A percentile compares a stretch with the other conserved stretches of the same genome.
Conservation (phyloP, 2,797 vertebrate genomes). For the Chrosomus eos region DNA sequence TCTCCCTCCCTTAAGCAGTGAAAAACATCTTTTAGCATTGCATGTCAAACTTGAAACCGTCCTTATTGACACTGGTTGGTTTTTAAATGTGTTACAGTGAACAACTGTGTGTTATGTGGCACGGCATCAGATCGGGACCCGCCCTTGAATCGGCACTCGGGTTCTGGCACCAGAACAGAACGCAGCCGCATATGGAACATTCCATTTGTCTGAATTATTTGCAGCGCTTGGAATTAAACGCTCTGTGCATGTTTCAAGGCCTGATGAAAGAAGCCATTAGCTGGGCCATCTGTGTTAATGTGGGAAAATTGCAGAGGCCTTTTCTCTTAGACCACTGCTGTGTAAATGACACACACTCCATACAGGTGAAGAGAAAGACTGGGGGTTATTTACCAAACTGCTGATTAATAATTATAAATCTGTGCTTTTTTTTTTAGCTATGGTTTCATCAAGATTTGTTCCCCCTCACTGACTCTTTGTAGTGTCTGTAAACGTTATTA, state of each 20-base stretch:
- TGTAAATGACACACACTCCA: constrained; percentile 15
- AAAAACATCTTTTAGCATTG: not conserved
- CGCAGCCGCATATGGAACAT: constrained; percentile 49
- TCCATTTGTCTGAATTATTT: constrained; percentile 50
- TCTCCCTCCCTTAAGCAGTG: not conserved
- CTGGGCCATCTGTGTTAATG: constrained; percentile 37
- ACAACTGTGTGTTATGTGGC: constrained; percentile 42
- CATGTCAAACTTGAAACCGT: not conserved
- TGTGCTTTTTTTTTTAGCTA: constrained; percentile 34
- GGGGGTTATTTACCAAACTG: constrained; percentile 49
- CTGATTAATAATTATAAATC: constrained; percentile 51
- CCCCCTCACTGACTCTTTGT: not conserved
- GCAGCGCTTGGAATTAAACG: constrained; percentile 35
- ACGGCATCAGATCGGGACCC: constrained; percentile 13
- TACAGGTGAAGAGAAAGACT: constrained; percentile 28
- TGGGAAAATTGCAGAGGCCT: constrained; percentile 27
- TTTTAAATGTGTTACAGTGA: constrained; percentile 29
- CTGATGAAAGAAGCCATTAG: constrained; percentile 25
- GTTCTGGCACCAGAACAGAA: constrained; percentile 29
- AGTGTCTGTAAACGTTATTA: not conserved
- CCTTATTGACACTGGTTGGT: not conserved
- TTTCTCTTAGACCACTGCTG: constrained; percentile 36
- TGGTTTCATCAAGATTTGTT: constrained; percentile 34
- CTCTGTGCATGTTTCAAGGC: constrained; percentile 29
- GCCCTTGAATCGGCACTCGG: constrained; percentile 28